A percentile compares a stretch with the other conserved stretches of the same genome.
These are phyloP conservation scores for Lepilemur septentrionalis DNA, from an alignment of 2,797 vertebrate genomes.

Conservation along the genomic window DNA sequence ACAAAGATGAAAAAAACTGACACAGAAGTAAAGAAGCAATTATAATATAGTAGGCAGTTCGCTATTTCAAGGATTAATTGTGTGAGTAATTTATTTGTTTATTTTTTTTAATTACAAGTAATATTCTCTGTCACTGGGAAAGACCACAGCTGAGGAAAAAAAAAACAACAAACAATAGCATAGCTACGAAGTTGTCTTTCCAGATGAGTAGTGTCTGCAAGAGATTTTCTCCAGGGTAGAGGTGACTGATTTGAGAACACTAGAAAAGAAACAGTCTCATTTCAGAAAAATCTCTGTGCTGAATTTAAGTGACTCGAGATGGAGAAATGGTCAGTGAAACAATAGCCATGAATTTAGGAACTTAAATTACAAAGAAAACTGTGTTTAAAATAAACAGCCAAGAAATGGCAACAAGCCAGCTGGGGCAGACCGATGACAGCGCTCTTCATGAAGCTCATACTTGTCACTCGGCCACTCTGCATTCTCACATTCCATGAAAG, in stretches of 20 bases:
- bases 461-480: conserved; percentile 33
- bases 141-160: not conserved
- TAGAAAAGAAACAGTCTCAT: not conserved
- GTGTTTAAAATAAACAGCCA: conserved; percentile 50
- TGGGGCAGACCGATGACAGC: conserved; percentile 49
- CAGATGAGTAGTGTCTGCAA: not conserved
- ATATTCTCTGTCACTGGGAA: not conserved
- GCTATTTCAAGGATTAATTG: not conserved
- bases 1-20: not conserved
- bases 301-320: not conserved
- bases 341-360: not conserved
- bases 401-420: not conserved
- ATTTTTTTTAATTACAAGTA: not conserved
- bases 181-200: not conserved
- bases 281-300: conserved; percentile 12
- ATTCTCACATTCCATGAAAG: conserved; percentile 48
- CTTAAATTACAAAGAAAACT: not conserved
- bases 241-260: not conserved
- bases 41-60: not conserved
- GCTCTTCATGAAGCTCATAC: not conserved
- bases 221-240: not conserved
- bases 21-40: not conserved
- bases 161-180: not conserved
- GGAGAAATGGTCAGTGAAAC: not conserved
- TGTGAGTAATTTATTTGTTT: not conserved